Evolutionary conservation across 2,888 invertebrate species (phyloP), one percentile per base, ranked within the genome.

Genomic region (Auanema sp.): DNA sequence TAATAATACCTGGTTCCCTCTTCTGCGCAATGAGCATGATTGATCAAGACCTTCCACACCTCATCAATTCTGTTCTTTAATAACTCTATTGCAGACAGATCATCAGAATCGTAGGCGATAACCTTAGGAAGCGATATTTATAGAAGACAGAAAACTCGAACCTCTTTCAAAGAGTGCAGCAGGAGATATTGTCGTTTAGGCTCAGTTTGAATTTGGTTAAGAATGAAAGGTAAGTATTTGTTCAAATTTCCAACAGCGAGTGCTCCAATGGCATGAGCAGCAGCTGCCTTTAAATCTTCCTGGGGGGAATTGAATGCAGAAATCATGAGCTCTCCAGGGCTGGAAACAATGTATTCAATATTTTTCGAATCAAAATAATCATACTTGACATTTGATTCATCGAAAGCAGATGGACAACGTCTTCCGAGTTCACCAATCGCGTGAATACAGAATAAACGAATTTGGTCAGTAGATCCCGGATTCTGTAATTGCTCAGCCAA

Each of bases 231-330:
- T 80, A 98, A 88, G 87, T 93, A 97, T 80, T 91, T 90, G 12
- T 90, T 90, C 73, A 98, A 87, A 86, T 96, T 97, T 52, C 98
- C 98, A 62, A 96, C 93, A 6, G 93, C 92, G 24, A 98, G 90
- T 60, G 93, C 93, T 18, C 97, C 87, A 53, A 98, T 88, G 0
- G 97, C 92, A 85, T 96, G 94, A 73, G 96, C 94, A 14, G 97
- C 97, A 0, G 96, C 96, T 0, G 93, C 92, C 85, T 97, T 97
- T 2, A 98, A 92, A 85, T 98, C 96, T 85, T 98, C 97, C 0
- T 93, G 93, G 12, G 90, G 89, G 4, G 92, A 91, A 0, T 91
- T 89, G 85, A 98, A 97, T 18, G 94, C 92, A 70, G 90, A 89
- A 66, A 96, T 87, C 23, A 88, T 85, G 11, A 86, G 84, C 4